Conservation (phyloP, 2,113 vertebrate species). For the Bufo bufo region DNA sequence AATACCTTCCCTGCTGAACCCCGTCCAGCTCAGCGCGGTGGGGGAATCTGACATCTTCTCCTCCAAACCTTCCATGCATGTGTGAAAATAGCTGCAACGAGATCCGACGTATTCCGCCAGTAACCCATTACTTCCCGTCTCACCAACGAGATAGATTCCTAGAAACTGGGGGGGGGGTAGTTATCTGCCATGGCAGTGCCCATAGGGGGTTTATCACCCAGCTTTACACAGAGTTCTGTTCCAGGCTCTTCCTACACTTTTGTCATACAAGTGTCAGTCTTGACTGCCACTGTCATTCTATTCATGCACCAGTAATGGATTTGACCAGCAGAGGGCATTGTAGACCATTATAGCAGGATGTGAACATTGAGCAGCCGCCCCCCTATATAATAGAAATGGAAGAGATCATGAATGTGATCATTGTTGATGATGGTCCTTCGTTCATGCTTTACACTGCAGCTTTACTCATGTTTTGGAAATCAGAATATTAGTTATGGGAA, state of each 20-base stretch:
- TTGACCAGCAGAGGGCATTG: neutral
- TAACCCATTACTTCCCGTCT: neutral
- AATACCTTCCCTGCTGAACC: slow-evolving; percentile 24
- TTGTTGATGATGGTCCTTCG: neutral
- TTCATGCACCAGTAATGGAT: neutral
- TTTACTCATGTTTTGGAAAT: neutral
- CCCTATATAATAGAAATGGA: neutral
- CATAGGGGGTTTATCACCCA: neutral
- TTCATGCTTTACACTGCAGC: neutral
- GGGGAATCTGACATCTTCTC: slow-evolving; percentile 1
- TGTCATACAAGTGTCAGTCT: neutral
- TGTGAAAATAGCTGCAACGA: slow-evolving; percentile 19
- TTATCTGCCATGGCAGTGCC: no score
- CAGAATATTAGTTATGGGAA: no score
- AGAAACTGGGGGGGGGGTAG: no score
- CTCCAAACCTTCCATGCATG: slow-evolving; percentile 3
- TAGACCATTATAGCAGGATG: neutral
- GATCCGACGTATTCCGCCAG: neutral
- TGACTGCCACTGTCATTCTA: neutral
- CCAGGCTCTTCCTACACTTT: neutral
- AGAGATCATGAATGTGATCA: neutral
- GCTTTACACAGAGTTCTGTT: neutral
- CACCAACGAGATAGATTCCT: no score
- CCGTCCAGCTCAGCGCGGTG: neutral
- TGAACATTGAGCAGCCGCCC: neutral